Evolutionary conservation across 2,113 vertebrate genomes (phyloP).

Genomic region (Prinia subflava): DNA sequence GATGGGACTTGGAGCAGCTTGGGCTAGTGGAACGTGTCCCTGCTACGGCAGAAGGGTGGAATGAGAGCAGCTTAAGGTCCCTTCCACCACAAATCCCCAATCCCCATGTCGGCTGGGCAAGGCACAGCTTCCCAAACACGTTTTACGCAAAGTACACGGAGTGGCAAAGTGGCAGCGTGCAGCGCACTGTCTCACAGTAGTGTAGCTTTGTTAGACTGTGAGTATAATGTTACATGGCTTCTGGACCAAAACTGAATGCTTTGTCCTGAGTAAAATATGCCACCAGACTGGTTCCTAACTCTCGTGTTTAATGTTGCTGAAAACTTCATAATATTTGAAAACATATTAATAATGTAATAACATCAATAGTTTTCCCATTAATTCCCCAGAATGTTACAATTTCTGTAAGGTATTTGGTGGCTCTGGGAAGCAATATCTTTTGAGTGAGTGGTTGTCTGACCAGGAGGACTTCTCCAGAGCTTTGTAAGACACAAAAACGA

Average conservation of each 20-base stretch:
- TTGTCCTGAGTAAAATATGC: neutral
- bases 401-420: neutral
- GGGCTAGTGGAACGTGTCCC: neutral
- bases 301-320: neutral
- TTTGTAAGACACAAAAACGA: neutral
- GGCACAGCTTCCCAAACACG: neutral
- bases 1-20: neutral
- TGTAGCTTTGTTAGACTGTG: neutral
- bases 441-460: neutral
- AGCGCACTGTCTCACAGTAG: fast-evolving
- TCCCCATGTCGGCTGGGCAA: neutral
- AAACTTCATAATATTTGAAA: neutral
- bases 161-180: neutral
- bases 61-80: neutral
- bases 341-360: fast-evolving
- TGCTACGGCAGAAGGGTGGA: neutral
- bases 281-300: fast-evolving
- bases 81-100: neutral
- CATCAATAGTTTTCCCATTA: neutral
- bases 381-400: neutral
- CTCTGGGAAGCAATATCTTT: neutral
- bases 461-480: neutral
- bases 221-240: fast-evolving
- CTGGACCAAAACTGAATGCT: neutral
- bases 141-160: neutral